Evolutionary conservation across 2,113 vertebrate species (phyloP).

Genomic region (Tychaedon coryphoeus): DNA sequence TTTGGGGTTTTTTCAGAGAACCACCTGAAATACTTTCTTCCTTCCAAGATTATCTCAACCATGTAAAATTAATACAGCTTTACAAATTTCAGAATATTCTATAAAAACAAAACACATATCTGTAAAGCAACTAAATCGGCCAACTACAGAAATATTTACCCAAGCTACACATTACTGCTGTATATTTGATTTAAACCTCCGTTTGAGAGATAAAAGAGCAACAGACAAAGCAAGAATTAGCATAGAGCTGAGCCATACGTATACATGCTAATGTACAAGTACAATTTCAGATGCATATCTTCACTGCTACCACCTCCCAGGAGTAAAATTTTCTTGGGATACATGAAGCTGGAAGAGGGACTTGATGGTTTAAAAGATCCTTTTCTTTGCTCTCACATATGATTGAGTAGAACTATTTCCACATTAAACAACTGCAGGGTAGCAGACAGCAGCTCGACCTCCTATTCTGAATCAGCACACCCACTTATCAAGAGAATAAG

Average conservation of each 20-base stretch:
- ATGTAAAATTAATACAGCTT: background rate
- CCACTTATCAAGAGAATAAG: background rate
- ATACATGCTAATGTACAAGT: background rate
- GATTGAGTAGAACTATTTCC: slow-evolving; percentile 17
- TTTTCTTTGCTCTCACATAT: background rate
- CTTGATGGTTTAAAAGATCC: background rate
- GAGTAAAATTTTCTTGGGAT: background rate
- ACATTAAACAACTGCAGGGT: background rate
- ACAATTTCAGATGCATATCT: background rate
- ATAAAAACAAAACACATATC: background rate
- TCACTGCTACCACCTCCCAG: background rate
- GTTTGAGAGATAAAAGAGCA: background rate
- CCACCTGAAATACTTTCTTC: background rate
- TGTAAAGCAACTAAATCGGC: background rate
- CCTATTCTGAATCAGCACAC: slow-evolving; percentile 18
- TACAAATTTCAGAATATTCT: background rate
- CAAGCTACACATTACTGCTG: background rate
- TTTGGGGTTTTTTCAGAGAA: background rate
- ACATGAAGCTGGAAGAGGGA: background rate
- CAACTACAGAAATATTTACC: background rate
- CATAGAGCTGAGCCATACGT: background rate
- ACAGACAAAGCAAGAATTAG: background rate
- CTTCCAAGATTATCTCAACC: background rate
- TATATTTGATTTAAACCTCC: background rate
- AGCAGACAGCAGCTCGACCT: background rate